Evolutionary conservation across 2,888 invertebrate species (phyloP), one percentile per base, ranked within the genome.

Genomic region (Seira musarum): DNA sequence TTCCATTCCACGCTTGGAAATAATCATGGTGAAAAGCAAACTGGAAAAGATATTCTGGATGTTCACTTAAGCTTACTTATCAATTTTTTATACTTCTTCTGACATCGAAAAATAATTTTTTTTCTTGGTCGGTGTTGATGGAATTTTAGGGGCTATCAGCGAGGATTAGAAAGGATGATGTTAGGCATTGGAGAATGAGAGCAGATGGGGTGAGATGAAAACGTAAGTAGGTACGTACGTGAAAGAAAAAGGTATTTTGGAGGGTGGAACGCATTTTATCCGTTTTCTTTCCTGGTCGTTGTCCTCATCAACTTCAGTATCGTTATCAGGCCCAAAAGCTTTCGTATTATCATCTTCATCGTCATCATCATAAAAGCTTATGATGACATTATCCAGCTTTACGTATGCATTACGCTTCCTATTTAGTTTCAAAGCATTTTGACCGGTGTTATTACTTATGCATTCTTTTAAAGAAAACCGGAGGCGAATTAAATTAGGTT

Each of bases 11-110:
- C 64, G 61, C 22, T 61, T 46, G 61, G 60, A 70, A n/a, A 61
- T 22, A 57, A 46, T 60, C 35, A 53, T 3, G 53, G 24, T 53
- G 60, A 35, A 25, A 35, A 35, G 40, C 40, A 40, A 40, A 40
- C 40, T n/a, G 40, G 6, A 67, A 69, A 61, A 70, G 70, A 70
- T 70, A 61, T 61, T 70, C 61, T 22, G 70, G 40, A 60, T 70
- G 61, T 70, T 70, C 61, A 24, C 70, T 22, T 61, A 35, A 25
- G 69, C 69, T 70, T 60, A 74, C 64, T 70, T 77, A 77, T 77
- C 77, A 77, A 77, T 77, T 77, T 40, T 76, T 77, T 77, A 77
- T 69, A 63, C 69, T 69, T 61, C 19, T 49, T 17, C 22, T 25
- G 46, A 67, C 61, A 40, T 40, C 6, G 40, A 40, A 40, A 40